These are phyloP conservation scores for Dromius quadrimaculatus DNA, from an alignment of 2,888 invertebrate species.

Conservation along the genomic window DNA sequence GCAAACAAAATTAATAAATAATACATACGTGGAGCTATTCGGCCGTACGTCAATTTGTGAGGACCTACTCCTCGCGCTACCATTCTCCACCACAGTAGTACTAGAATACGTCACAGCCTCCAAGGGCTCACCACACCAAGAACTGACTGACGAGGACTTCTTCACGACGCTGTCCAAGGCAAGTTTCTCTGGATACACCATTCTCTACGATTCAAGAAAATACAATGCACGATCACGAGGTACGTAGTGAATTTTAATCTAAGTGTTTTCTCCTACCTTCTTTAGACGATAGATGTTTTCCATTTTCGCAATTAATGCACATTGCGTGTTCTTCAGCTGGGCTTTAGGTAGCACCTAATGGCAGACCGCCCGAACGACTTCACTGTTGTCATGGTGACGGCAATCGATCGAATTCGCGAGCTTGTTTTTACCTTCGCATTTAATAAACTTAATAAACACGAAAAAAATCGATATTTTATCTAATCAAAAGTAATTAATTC, in stretches of 20 bases:
- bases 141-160: conserved; percentile 59
- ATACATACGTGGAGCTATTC: conserved; percentile 44
- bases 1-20: too few species aligned
- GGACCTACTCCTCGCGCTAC: conserved; percentile 37
- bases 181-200: conserved; percentile 66
- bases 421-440: conserved; percentile 25
- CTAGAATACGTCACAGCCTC: conserved; percentile 54
- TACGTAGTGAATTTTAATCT: conserved; percentile 47
- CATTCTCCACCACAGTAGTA: conserved; percentile 37
- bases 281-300: conserved; percentile 66
- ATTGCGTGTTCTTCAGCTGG: conserved; percentile 62
- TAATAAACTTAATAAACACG: too few species aligned
- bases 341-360: conserved; percentile 42
- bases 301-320: conserved; percentile 64
- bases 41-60: conserved; percentile 44
- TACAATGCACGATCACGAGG: conserved; percentile 21
- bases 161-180: conserved; percentile 62
- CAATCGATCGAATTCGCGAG: conserved; percentile 22
- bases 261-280: conserved; percentile 62
- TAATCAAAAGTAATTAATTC: too few species aligned
- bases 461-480: too few species aligned
- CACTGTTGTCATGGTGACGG: conserved; percentile 39
- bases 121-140: conserved; percentile 64
- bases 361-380: conserved; percentile 21
- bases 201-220: conserved; percentile 60